Conservation (phyloP, 2,888 invertebrate species). For the Tinea semifulvella region DNA sequence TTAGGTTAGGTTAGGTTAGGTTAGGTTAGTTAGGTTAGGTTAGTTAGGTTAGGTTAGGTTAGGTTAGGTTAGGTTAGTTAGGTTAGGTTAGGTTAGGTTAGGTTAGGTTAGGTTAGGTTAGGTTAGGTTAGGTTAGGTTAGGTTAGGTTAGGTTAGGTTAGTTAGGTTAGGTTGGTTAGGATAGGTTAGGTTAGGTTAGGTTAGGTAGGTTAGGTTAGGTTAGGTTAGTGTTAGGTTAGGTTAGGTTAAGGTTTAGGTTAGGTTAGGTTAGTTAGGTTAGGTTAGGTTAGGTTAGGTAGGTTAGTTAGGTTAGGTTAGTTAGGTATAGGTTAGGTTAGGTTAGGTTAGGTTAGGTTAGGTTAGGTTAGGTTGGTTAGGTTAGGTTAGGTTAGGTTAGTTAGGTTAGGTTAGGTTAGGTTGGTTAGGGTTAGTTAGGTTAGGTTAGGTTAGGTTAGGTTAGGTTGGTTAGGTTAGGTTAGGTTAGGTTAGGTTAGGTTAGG, state of each 20-base stretch:
- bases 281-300: conserved; percentile 14
- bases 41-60: conserved; percentile 4
- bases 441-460: neutral
- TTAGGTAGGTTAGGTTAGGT: conserved; percentile 22
- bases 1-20: conserved; percentile 23
- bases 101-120: neutral
- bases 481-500: conserved; percentile 22
- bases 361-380: conserved; percentile 16
- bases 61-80: conserved; percentile 14
- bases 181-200: conserved; percentile 22
- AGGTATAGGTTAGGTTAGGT: conserved; percentile 15
- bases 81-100: conserved; percentile 13
- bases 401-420: conserved; percentile 12
- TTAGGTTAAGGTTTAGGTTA: no score
- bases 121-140: conserved; percentile 3
- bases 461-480: conserved; percentile 19
- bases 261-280: conserved; percentile 18
- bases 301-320: conserved; percentile 16
- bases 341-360: conserved; percentile 16
- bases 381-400: conserved; percentile 15
- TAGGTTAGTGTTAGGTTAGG: conserved; percentile 22
- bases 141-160: conserved; percentile 19
- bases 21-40: conserved; percentile 14
- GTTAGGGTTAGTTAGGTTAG: neutral
- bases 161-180: conserved; percentile 22